Evolutionary conservation across 1,140 invertebrate genomes (phyloP).

Genomic region (Mycetomoellerius zeteki): DNA sequence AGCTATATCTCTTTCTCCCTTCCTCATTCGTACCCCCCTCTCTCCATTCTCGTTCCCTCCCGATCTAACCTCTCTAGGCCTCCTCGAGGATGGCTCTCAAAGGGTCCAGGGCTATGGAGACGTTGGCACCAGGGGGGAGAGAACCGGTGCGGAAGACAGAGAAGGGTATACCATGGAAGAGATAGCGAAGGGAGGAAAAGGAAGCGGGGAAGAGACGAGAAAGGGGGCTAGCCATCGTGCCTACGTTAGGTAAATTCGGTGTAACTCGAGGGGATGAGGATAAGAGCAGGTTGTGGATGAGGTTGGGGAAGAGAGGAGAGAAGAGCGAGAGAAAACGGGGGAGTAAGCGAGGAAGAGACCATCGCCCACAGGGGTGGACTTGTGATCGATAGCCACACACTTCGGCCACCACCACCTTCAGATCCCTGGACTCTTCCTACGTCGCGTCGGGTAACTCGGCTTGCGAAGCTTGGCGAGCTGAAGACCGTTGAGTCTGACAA

Average conservation of each 20-base stretch:
- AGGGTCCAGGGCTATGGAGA: slow-evolving; percentile 76
- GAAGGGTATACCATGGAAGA: slow-evolving; percentile 55
- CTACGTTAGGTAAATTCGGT: slow-evolving; percentile 85
- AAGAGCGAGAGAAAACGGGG: slow-evolving; percentile 54
- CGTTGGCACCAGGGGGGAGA: slow-evolving; percentile 73
- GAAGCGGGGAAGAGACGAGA: slow-evolving; percentile 73
- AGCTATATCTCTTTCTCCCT: slow-evolving; percentile 68
- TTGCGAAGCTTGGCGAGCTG: slow-evolving; percentile 45
- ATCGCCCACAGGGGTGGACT: slow-evolving; percentile 77
- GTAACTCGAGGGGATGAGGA: slow-evolving; percentile 81
- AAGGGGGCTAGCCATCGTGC: slow-evolving; percentile 77
- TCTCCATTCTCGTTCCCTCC: slow-evolving; percentile 16
- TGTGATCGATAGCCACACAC: slow-evolving; percentile 82
- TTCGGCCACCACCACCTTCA: slow-evolving; percentile 75
- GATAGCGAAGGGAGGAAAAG: slow-evolving; percentile 58
- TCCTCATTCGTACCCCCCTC: background rate
- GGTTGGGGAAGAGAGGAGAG: slow-evolving; percentile 27
- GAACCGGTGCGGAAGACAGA: slow-evolving; percentile 65
- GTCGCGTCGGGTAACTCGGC: slow-evolving; percentile 62
- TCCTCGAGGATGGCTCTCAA: slow-evolving; percentile 73
- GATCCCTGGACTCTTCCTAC: slow-evolving; percentile 75
- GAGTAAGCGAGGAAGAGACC: slow-evolving; percentile 73
- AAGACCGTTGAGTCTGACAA: slow-evolving; percentile 37
- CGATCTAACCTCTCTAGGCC: slow-evolving; percentile 69
- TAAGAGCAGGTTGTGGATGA: slow-evolving; percentile 64